Percentiles rank a stretch among this genome's conserved stretches.
Conservation (phyloP, 1,140 invertebrate species). For the Drosophila nannoptera region DNA sequence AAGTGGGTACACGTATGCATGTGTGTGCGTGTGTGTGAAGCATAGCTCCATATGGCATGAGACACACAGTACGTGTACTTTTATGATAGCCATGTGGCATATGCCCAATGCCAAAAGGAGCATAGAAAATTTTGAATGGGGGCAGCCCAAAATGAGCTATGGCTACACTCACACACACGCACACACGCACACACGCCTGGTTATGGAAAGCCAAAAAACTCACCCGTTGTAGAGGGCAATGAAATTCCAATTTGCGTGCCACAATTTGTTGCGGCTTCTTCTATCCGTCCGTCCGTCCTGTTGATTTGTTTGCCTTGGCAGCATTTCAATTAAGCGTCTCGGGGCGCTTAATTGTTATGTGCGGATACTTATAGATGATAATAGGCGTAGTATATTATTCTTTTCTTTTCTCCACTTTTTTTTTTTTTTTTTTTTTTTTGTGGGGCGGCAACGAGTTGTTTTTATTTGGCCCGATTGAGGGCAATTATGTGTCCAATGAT, state of each 20-base stretch:
- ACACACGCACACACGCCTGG: background rate
- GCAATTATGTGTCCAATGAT: constrained; percentile 64
- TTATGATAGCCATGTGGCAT: constrained; percentile 65
- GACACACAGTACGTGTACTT: constrained; percentile 36
- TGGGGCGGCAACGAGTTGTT: constrained; percentile 52
- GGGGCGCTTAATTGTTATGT: constrained; percentile 57
- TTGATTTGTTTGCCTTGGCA: constrained; percentile 55
- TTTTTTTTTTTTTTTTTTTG: constrained; percentile 7
- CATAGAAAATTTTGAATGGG: constrained; percentile 9
- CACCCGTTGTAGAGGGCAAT: constrained; percentile 20
- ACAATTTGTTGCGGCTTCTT: constrained; percentile 26
- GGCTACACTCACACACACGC: background rate
- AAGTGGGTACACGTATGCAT: constrained; percentile 19
- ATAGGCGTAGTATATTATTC: constrained; percentile 4
- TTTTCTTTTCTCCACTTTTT: constrained; percentile 5
- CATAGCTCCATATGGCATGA: constrained; percentile 35
- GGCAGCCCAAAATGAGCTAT: background rate
- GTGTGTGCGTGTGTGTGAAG: constrained; percentile 27
- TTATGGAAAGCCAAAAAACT: constrained; percentile 6
- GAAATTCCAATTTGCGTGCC: constrained; percentile 43
- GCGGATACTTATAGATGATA: constrained; percentile 23
- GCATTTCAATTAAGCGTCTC: constrained; percentile 70
- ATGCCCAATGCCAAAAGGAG: constrained; percentile 43
- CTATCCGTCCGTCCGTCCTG: constrained; percentile 10
- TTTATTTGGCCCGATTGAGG: constrained; percentile 62